Percentiles rank a stretch among this genome's conserved stretches.
Conservation (phyloP, 2,797 vertebrate genomes). For the Microctenopoma lineatum region DNA sequence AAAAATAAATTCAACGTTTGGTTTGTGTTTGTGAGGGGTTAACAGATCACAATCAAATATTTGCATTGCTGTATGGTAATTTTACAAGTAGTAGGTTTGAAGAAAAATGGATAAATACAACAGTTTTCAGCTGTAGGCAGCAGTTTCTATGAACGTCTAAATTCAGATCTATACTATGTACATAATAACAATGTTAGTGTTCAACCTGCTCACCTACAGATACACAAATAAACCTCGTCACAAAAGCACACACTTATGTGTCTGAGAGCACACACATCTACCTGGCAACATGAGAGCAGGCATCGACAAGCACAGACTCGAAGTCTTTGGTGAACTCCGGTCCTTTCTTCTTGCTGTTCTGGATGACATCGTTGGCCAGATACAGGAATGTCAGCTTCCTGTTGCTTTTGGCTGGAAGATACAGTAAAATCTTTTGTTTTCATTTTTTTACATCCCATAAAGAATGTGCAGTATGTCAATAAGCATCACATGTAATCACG, state of each 20-base stretch:
- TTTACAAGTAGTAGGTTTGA: background rate
- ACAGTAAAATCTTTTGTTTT: background rate
- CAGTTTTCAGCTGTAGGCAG: too few relatives aligned
- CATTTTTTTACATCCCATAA: background rate
- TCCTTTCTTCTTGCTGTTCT: constrained; percentile 99
- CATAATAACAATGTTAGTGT: too few relatives aligned
- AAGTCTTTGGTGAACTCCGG: constrained; percentile 97
- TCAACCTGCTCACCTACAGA: background rate
- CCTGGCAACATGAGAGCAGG: constrained; percentile 98
- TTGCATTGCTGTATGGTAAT: background rate
- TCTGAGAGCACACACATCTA: constrained; percentile 56
- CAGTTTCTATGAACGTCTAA: background rate
- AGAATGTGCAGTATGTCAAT: too few relatives aligned
- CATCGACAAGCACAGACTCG: constrained; percentile 95
- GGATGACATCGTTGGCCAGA: constrained; percentile 98
- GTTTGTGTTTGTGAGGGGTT: too few relatives aligned
- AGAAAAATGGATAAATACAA: background rate
- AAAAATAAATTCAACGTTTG: too few relatives aligned
- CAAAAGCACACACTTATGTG: background rate
- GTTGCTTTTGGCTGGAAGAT: constrained; percentile 89
- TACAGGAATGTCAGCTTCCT: constrained; percentile 98
- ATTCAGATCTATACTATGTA: too few relatives aligned
- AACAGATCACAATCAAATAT: background rate
- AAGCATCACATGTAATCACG: too few relatives aligned
- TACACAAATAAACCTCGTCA: background rate